phyloP scores from a whole-genome alignment of 2,797 vertebrate genomes.

The Phrynocephalus guinanensis region DNA sequence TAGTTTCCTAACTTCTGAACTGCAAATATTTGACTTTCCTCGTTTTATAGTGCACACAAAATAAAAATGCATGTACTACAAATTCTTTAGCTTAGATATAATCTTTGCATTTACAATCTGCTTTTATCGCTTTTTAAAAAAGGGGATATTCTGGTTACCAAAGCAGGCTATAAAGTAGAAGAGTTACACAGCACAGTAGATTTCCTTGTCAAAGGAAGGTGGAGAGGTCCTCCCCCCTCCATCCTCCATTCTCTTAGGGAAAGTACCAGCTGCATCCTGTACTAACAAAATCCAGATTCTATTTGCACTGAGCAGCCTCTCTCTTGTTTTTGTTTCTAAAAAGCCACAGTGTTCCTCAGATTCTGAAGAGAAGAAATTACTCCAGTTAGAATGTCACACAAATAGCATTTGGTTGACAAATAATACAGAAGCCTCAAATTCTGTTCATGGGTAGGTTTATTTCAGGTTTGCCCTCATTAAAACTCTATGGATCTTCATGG shows the following conservation, averaged over 20 bases:
- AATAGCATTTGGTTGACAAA: constrained; percentile 25
- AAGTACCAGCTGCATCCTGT: constrained; percentile 54
- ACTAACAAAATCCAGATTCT: constrained; percentile 55
- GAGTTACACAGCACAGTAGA: constrained; percentile 29
- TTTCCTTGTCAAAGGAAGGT: constrained; percentile 38
- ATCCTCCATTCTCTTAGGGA: constrained; percentile 33
- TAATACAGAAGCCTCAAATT: constrained; percentile 2
- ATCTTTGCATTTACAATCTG: neutral
- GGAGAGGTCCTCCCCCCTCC: constrained; percentile 1
- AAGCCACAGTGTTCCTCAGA: constrained; percentile 32
- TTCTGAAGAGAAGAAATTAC: constrained; percentile 28
- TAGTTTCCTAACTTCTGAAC: neutral
- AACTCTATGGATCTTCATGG: constrained; percentile 23
- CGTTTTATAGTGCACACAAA: constrained; percentile 13
- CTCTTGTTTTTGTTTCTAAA: neutral
- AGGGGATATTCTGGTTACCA: constrained; percentile 28
- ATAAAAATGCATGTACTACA: neutral
- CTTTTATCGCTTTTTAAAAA: constrained; percentile 12
- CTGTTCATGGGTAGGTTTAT: constrained; percentile 39
- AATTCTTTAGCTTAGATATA: neutral
- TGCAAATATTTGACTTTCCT: constrained; percentile 16
- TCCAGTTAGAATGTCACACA: constrained; percentile 14
- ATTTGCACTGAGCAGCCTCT: constrained; percentile 30
- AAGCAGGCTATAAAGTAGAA: neutral
- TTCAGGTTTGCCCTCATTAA: constrained; percentile 46